These are phyloP conservation scores for Notoglanidium macrostoma DNA, from an alignment of 2,797 vertebrate species.

Conservation along the genomic window DNA sequence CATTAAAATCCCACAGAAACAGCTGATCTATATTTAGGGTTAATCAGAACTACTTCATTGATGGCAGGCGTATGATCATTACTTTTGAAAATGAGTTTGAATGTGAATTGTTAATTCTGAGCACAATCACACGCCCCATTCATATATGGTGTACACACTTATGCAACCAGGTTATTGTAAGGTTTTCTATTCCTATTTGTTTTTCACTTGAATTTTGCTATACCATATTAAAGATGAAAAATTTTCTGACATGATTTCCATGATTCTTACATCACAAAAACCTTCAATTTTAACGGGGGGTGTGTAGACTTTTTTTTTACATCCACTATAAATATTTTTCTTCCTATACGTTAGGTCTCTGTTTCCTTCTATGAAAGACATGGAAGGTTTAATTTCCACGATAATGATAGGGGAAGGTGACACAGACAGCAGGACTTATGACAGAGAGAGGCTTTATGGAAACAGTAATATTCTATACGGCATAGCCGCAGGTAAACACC, in stretches of 20 bases:
- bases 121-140: neutral
- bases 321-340: slow-evolving; percentile 21
- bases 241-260: neutral
- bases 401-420: slow-evolving; percentile 53
- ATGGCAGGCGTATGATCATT: neutral
- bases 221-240: neutral
- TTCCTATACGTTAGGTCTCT: slow-evolving; percentile 14
- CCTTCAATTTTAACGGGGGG: neutral
- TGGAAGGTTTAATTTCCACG: slow-evolving; percentile 47
- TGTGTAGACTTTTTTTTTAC: neutral
- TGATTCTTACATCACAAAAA: neutral
- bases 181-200: neutral
- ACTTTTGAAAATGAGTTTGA: neutral
- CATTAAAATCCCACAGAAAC: neutral
- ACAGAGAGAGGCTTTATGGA: slow-evolving; percentile 33
- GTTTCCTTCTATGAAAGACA: slow-evolving; percentile 27
- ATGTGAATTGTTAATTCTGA: neutral
- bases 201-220: neutral
- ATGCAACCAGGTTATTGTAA: neutral
- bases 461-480: slow-evolving; percentile 25
- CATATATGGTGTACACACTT: too few species aligned
- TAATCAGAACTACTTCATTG: neutral
- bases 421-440: slow-evolving; percentile 40
- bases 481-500: slow-evolving; percentile 51
- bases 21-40: neutral